Evolutionary conservation across 1,140 invertebrate genomes (phyloP).

Genomic region (Stegodyphus mimosarum): DNA sequence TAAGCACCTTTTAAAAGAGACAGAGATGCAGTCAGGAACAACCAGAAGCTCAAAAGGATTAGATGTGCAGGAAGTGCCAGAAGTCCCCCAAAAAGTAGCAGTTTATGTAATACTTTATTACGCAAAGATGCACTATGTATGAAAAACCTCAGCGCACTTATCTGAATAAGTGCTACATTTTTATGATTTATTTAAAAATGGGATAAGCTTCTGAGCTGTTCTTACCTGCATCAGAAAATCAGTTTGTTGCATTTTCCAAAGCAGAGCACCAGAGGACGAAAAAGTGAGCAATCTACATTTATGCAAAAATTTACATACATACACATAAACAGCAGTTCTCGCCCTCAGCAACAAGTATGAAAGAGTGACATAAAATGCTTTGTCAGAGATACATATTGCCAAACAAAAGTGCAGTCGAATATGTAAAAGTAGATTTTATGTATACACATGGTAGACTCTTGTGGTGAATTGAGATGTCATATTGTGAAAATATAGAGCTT

Average conservation of each 20-base stretch:
- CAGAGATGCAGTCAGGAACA: conserved; percentile 41
- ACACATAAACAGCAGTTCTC: conserved; percentile 16
- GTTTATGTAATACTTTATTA: conserved; percentile 32
- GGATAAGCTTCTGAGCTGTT: conserved; percentile 39
- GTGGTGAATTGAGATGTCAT: neutral
- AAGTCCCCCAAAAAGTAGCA: conserved; percentile 52
- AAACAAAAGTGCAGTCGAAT: conserved; percentile 36
- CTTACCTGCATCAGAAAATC: conserved; percentile 19
- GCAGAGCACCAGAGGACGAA: conserved; percentile 55
- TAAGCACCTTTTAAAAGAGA: conserved; percentile 59
- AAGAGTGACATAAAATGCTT: conserved; percentile 15
- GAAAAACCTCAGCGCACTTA: conserved; percentile 27
- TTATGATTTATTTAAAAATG: neutral
- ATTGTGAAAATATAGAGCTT: conserved; percentile 13
- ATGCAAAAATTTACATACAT: conserved; percentile 2
- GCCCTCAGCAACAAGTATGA: conserved; percentile 39
- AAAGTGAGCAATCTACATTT: conserved; percentile 52
- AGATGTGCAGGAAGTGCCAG: conserved; percentile 13
- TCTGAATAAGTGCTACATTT: conserved; percentile 9
- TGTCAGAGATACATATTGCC: conserved; percentile 38
- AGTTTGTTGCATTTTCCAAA: conserved; percentile 13
- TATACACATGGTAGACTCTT: conserved; percentile 36
- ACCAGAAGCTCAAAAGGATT: conserved; percentile 28
- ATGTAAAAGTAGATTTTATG: conserved; percentile 31
- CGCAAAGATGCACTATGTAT: conserved; percentile 19